Evolutionary conservation across 1,140 invertebrate species (phyloP), one percentile per base, ranked within the genome.

Genomic region (Nomia melanderi): DNA sequence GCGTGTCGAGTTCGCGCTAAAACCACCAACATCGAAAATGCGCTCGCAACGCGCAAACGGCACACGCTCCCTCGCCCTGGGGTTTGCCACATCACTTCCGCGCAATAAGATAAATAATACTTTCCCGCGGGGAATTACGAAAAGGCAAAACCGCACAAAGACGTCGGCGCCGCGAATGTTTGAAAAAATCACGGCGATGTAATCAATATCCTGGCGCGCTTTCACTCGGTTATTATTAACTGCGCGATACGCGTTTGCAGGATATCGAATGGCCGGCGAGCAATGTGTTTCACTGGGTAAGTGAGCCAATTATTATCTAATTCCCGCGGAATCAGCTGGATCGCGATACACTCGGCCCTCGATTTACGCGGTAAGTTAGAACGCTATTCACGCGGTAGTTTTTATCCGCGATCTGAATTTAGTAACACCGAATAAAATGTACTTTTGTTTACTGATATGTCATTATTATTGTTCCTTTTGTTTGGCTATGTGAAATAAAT

Each of bases 171-270:
- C 31, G 57, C 50, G 53, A 62, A 66, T n/a, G 27, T 44, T n/a
- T 33, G 20, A 67, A 83, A 82, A 78, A 5, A 54, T 70, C n/a
- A 4, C 12, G 47, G 14, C 53, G 53, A 41, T 71, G 80, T 78
- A 83, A 83, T 75, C 74, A 82, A 82, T 83, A 83, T 79, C 70
- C 25, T 12, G 31, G n/a, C 23, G 59, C 23, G 53, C 81, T 83
- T 83, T 83, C 80, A 78, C 76, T 64, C 39, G 54, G 64, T 81
- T 75, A 74, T 69, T 71, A 83, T 65, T 44, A 59, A 3, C 36
- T 14, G 57, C 65, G 39, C 73, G 29, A 62, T 29, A 76, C 59
- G 44, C 50, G 33, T 57, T 78, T 66, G 41, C 56, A 78, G 36
- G 27, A 54, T 79, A 70, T 83, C 70, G 44, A 69, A 70, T 83